Evolutionary conservation across 2,797 vertebrate genomes (phyloP).

Genomic region (Crax fasciolata): DNA sequence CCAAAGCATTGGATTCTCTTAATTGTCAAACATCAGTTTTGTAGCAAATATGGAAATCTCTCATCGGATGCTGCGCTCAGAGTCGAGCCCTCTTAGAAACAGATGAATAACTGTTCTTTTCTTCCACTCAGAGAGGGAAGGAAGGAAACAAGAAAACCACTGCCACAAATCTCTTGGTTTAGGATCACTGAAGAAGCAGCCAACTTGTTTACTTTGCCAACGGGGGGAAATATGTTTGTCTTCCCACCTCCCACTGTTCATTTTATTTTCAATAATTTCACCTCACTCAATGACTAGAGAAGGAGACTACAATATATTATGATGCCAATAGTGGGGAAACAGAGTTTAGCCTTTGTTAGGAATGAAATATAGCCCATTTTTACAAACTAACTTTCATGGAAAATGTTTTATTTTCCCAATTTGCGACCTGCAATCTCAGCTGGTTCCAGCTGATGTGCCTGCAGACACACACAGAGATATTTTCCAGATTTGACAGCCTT

Average conservation of each 20-base stretch:
- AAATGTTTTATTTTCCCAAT: constrained; percentile 28
- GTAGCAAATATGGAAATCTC: not conserved
- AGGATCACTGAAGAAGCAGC: not conserved
- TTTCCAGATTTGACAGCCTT: constrained; percentile 59
- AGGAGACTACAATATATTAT: not conserved
- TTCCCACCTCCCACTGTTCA: not conserved
- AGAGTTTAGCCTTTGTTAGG: not conserved
- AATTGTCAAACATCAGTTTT: not conserved
- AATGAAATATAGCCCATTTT: not conserved
- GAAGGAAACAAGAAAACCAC: not conserved
- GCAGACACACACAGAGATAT: constrained; percentile 15
- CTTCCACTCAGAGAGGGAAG: not conserved
- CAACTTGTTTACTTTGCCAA: not conserved
- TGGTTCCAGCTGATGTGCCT: constrained; percentile 50
- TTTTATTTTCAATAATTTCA: not conserved
- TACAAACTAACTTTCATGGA: not conserved
- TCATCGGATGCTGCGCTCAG: not conserved
- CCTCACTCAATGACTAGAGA: not conserved
- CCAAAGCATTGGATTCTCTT: not conserved
- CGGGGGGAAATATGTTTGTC: not conserved
- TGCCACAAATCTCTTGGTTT: not conserved
- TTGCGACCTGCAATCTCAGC: constrained; percentile 17
- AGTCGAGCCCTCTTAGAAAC: not conserved
- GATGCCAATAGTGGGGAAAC: not conserved
- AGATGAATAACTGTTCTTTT: not conserved